These are phyloP conservation scores for Enoplosus armatus DNA, from an alignment of 2,797 vertebrate species.

Conservation along the genomic window DNA sequence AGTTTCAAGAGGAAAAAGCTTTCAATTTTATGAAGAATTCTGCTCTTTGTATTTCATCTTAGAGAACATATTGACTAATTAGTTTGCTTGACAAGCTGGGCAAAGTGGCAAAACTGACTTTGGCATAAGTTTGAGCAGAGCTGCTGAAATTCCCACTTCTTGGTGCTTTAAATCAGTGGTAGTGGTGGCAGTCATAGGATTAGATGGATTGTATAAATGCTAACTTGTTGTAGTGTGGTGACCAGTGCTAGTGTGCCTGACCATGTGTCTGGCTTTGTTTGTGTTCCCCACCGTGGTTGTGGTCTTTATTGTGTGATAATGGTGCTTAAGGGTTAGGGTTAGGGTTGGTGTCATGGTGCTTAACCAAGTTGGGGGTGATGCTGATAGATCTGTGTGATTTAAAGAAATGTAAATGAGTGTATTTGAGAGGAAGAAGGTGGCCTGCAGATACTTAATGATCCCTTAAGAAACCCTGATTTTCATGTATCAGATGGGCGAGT, in stretches of 20 bases:
- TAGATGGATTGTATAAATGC: background rate
- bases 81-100: background rate
- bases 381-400: conserved; percentile 15
- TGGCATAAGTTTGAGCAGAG: conserved; percentile 7
- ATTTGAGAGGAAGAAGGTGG: background rate
- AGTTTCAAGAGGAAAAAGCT: conserved; percentile 3
- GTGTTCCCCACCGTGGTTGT: conserved; percentile 11
- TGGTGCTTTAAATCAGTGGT: background rate
- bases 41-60: background rate
- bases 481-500: background rate
- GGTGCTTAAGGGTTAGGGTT: too few species aligned
- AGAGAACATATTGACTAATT: background rate
- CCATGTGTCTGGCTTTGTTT: conserved; percentile 34
- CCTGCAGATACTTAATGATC: background rate
- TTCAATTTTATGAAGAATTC: conserved; percentile 5
- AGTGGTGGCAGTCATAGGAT: background rate
- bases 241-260: background rate
- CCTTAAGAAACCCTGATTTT: background rate
- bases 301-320: background rate
- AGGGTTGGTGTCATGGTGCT: background rate
- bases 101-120: background rate
- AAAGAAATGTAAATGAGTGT: conserved; percentile 17
- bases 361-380: conserved; percentile 2
- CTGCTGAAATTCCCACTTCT: background rate
- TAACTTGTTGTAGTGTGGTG: background rate